A percentile compares a stretch with the other conserved stretches of the same genome.
phyloP scores from a whole-genome alignment of 2,888 invertebrate species.

The Ischnus inquisitorius region DNA sequence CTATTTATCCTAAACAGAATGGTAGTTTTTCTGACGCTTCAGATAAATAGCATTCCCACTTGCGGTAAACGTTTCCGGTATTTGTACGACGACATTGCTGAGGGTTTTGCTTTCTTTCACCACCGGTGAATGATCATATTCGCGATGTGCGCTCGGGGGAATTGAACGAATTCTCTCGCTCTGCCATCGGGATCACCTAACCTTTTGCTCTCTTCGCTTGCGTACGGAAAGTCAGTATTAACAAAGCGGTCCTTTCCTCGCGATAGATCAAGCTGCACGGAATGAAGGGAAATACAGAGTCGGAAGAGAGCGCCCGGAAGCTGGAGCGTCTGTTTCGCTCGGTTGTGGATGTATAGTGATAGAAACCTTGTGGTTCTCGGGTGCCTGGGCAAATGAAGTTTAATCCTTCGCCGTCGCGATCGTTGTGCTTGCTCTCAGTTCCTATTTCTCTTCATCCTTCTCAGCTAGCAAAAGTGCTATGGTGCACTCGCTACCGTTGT shows the following conservation, averaged over 20 bases:
- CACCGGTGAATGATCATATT: constrained; percentile 7
- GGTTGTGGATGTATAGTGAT: constrained; percentile 12
- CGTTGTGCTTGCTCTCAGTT: constrained; percentile 26
- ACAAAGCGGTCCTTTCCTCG: constrained; percentile 9
- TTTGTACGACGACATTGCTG: too few relatives aligned
- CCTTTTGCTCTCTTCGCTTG: constrained; percentile 4
- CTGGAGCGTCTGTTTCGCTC: constrained; percentile 2
- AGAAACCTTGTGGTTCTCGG: constrained; percentile 20
- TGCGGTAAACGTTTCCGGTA: too few relatives aligned
- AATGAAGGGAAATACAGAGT: constrained; percentile 36
- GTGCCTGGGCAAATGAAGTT: constrained; percentile 50
- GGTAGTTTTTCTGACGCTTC: too few relatives aligned
- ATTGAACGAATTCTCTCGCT: constrained; percentile 1
- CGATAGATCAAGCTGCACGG: constrained; percentile 14
- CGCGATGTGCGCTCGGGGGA: background rate
- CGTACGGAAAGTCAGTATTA: background rate
- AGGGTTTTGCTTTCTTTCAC: too few relatives aligned
- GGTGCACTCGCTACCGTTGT: background rate
- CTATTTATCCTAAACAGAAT: too few relatives aligned
- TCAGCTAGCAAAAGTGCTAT: constrained; percentile 4
- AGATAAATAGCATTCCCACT: too few relatives aligned
- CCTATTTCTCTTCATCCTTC: constrained; percentile 34
- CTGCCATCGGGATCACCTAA: background rate
- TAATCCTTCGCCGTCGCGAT: constrained; percentile 49
- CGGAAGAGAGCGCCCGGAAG: constrained; percentile 1